phyloP scores from a whole-genome alignment of 1,140 invertebrate species.

The Notospermus geniculatus region DNA sequence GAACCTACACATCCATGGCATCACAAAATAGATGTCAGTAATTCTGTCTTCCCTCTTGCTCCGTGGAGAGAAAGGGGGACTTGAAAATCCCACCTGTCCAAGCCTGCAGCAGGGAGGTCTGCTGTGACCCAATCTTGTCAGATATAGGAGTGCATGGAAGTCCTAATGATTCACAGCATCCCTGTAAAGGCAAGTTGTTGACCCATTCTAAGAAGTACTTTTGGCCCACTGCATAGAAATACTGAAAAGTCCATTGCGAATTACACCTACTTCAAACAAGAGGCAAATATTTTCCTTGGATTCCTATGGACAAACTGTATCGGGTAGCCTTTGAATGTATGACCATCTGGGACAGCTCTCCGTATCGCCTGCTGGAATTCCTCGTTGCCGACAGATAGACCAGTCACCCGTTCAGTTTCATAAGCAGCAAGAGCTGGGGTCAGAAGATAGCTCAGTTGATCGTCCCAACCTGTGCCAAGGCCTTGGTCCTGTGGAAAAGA shows the following conservation, averaged over 20 bases:
- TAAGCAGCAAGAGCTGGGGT: constrained; percentile 54
- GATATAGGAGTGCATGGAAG: background rate
- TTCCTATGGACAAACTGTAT: constrained; percentile 55
- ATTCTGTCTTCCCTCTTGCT: too few relatives aligned
- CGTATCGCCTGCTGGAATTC: constrained; percentile 56
- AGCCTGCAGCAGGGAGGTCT: too few relatives aligned
- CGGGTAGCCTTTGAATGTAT: constrained; percentile 58
- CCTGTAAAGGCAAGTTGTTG: background rate
- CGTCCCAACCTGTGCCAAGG: constrained; percentile 54
- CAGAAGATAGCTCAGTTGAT: constrained; percentile 52
- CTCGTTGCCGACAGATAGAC: constrained; percentile 51
- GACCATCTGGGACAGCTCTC: constrained; percentile 52
- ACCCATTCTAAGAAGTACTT: background rate
- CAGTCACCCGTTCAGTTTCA: constrained; percentile 53
- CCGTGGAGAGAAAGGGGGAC: too few relatives aligned
- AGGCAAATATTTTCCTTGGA: constrained; percentile 48
- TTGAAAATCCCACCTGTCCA: too few relatives aligned
- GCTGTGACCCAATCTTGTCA: too few relatives aligned
- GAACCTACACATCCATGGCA: background rate
- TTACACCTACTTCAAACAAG: constrained; percentile 43
- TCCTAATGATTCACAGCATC: background rate
- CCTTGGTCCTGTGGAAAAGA: constrained; percentile 44
- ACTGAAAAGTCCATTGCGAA: background rate
- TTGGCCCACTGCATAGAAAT: too few relatives aligned
- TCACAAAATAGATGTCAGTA: too few relatives aligned